Evolutionary conservation across 2,888 invertebrate genomes (phyloP), one percentile per base, ranked within the genome.

Genomic region (Pheosia tremula): DNA sequence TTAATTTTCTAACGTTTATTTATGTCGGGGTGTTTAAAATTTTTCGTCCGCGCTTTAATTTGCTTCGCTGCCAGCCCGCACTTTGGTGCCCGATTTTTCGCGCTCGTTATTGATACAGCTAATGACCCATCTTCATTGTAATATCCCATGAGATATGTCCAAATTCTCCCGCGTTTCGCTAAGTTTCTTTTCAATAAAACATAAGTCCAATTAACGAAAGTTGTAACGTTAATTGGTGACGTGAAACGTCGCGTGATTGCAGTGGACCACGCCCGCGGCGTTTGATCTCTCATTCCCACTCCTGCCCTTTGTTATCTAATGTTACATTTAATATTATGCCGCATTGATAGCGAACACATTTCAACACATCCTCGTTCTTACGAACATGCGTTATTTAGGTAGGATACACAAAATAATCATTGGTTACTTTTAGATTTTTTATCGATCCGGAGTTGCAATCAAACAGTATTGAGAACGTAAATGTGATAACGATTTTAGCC

Each of bases 251-350:
- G 56, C 10, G n/a, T 45, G 56, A 54, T 64, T 56, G 13, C 56
- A 56, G 24, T 41, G 39, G 39, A 13, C 37, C 56, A 41, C 56
- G 11, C 8, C 54, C 54, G 13, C n/a, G 55, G 41, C 60, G 59
- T 43, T 61, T 66, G 67, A 66, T 69, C 69, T 66, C 53, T 64
- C 64, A 66, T 64, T 69, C 66, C 60, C 24, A 24, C 71, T 63
- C 67, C 62, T 88, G 87, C 86, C 88, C 88, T 86, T 84, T 87
- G 79, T 87, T 89, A 88, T 89, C 88, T 81, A 77, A 79, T 81
- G 85, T 87, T 83, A 81, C 71, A 73, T 24, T 24, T 24, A 76
- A 74, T 72, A 68, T 74, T 78, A 74, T 82, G 76, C 76, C 75
- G 71, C 61, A 37, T 58, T 62, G 84, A 83, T 84, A 84, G 77